Percentiles rank a stretch among this genome's conserved stretches.
phyloP scores from a whole-genome alignment of 2,888 invertebrate species.

The Cephalotes varians region DNA sequence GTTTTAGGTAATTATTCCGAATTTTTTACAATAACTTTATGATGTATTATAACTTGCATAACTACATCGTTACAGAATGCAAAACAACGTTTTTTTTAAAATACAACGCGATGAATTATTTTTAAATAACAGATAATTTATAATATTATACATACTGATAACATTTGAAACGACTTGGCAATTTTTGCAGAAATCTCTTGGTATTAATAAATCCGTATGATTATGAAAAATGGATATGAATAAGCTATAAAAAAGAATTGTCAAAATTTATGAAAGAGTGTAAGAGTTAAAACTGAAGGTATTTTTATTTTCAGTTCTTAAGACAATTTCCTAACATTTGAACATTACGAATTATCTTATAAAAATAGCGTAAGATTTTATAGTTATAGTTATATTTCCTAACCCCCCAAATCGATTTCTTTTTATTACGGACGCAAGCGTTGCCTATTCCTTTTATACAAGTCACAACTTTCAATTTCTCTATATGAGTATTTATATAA shows the following conservation, averaged over 20 bases:
- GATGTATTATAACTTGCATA: background rate
- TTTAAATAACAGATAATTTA: background rate
- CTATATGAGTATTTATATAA: slow-evolving; percentile 2
- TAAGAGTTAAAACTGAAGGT: background rate
- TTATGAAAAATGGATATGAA: background rate
- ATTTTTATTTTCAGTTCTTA: background rate
- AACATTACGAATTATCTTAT: background rate
- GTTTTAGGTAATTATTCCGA: background rate
- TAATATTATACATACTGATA: background rate
- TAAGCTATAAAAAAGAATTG: background rate
- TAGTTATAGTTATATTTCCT: background rate
- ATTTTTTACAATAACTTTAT: slow-evolving; percentile 7
- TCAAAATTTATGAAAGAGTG: background rate
- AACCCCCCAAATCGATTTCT: background rate
- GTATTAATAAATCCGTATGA: background rate
- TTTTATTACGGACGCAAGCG: background rate
- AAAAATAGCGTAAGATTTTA: background rate
- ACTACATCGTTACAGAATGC: background rate
- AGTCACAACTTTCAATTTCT: slow-evolving; percentile 20
- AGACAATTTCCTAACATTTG: background rate
- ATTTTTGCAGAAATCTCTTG: background rate
- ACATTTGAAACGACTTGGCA: background rate
- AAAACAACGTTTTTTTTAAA: background rate
- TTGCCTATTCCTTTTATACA: background rate
- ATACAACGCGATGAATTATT: background rate